Evolutionary conservation across 1,140 invertebrate genomes (phyloP).

Genomic region (Drosophila orena): DNA sequence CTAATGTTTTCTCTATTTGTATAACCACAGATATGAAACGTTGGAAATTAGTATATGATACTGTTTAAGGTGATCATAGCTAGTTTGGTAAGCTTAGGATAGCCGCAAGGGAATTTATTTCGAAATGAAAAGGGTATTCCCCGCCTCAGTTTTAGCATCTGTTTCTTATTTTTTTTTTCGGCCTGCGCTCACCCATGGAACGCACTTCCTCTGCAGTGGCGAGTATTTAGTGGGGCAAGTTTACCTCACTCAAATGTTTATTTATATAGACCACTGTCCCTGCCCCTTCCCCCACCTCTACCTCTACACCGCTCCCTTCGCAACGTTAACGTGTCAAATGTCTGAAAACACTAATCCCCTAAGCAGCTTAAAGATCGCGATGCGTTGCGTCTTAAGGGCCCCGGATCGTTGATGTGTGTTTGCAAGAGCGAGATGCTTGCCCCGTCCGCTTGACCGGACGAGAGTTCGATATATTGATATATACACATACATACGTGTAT

Average conservation of each 20-base stretch:
- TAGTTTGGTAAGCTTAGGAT: not conserved
- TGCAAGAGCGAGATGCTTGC: conserved; percentile 2
- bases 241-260: conserved; percentile 52
- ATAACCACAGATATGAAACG: not conserved
- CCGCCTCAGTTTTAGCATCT: not conserved
- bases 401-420: conserved; percentile 12
- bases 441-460: conserved; percentile 54
- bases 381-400: conserved; percentile 58
- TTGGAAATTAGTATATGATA: not conserved
- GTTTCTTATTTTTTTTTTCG: not conserved
- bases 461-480: conserved; percentile 29
- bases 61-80: not conserved
- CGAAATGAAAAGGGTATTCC: not conserved
- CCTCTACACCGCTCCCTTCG: conserved; percentile 16
- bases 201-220: conserved; percentile 69
- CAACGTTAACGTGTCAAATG: conserved; percentile 79
- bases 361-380: conserved; percentile 83
- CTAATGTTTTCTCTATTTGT: not conserved
- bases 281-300: not conserved
- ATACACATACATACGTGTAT: conserved; percentile 9
- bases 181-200: conserved; percentile 19
- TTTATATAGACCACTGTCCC: conserved; percentile 51
- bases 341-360: conserved; percentile 82
- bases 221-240: conserved; percentile 66
- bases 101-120: not conserved